Percentiles rank a stretch among this genome's conserved stretches.
phyloP scores from a whole-genome alignment of 2,888 invertebrate genomes.

The Melanotus villosus region DNA sequence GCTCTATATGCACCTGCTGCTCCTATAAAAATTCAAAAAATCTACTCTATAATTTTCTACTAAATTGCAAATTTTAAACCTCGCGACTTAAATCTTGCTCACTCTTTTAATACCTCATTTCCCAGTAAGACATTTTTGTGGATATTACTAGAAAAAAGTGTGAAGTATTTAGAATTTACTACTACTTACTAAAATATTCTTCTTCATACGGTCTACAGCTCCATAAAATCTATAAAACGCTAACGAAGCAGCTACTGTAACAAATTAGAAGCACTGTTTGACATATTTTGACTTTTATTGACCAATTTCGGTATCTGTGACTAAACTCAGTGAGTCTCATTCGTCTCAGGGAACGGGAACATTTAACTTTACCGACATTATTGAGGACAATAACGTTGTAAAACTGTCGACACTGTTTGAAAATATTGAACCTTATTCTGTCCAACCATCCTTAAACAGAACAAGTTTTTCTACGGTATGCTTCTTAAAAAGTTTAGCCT shows the following conservation, averaged over 20 bases:
- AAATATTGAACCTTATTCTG: constrained; percentile 54
- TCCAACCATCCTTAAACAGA: constrained; percentile 11
- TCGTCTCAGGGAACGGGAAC: constrained; percentile 40
- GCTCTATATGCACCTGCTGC: no score
- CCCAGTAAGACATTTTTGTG: no score
- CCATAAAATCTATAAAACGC: neutral
- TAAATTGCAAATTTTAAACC: no score
- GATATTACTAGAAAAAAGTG: no score
- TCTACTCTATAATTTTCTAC: no score
- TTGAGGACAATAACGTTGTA: constrained; percentile 56
- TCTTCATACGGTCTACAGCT: no score
- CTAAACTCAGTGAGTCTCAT: constrained; percentile 47
- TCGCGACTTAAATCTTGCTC: no score
- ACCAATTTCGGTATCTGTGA: constrained; percentile 53
- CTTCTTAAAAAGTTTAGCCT: no score
- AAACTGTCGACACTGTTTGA: constrained; percentile 61
- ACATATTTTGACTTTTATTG: constrained; percentile 57
- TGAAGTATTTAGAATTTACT: no score
- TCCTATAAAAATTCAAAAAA: no score
- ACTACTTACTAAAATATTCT: no score
- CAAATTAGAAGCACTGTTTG: constrained; percentile 49
- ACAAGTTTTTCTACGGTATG: neutral
- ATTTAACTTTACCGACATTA: constrained; percentile 54
- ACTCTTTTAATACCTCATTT: no score
- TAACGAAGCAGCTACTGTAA: constrained; percentile 51